Conservation (phyloP, 1,140 invertebrate genomes). For the Ruditapes philippinarum region DNA sequence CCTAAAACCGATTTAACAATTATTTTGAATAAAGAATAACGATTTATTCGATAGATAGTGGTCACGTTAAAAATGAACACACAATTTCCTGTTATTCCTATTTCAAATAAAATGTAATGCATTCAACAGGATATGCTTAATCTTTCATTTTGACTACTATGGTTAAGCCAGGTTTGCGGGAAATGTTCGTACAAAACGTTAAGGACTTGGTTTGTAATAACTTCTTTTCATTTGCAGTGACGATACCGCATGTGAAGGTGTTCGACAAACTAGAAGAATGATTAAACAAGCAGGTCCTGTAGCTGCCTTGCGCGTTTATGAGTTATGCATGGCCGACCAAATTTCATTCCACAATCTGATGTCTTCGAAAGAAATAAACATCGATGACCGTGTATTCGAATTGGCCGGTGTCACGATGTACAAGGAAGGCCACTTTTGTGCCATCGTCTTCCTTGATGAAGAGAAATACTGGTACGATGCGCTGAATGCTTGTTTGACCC, state of each 20-base stretch:
- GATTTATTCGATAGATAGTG: slow-evolving; percentile 35
- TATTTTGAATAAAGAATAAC: slow-evolving; percentile 32
- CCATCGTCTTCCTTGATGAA: slow-evolving; percentile 42
- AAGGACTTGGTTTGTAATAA: no score
- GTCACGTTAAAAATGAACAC: slow-evolving; percentile 40
- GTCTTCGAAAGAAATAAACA: slow-evolving; percentile 32
- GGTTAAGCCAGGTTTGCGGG: no score
- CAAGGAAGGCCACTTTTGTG: slow-evolving; percentile 24
- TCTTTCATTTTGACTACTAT: no score
- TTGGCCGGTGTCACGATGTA: no score
- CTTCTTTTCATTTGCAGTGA: no score
- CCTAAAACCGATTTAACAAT: slow-evolving; percentile 30
- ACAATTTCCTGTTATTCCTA: slow-evolving; percentile 30
- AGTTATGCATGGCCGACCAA: slow-evolving; percentile 28
- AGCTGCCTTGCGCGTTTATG: slow-evolving; percentile 27
- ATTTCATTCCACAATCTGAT: slow-evolving; percentile 31
- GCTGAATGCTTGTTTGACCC: no score
- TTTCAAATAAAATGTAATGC: slow-evolving; percentile 38
- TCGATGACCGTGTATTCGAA: slow-evolving; percentile 27
- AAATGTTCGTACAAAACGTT: no score
- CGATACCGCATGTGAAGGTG: no score
- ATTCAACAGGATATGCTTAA: slow-evolving; percentile 38
- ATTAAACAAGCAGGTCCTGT: no score
- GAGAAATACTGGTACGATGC: slow-evolving; percentile 3
- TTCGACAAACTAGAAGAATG: no score